Evolutionary conservation across 2,113 vertebrate genomes (phyloP), one percentile per base, ranked within the genome.

Genomic region (Caranx melampygus): DNA sequence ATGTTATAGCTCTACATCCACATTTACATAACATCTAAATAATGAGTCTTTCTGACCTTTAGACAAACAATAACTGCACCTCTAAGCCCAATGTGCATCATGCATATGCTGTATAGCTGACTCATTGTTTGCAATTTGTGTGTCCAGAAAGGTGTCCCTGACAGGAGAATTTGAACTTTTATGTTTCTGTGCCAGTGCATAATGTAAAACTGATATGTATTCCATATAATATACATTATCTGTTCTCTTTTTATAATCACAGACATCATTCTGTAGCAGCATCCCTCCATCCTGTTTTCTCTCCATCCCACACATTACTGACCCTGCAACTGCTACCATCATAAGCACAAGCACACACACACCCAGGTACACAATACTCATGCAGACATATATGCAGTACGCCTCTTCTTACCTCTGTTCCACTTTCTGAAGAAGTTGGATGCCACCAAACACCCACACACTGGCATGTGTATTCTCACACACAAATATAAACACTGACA

Each of bases 11-110:
- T 12, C 35, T 20, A 57, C 15, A 15, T 55, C 49, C 31, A 34
- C 14, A 68, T 78, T 81, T 55, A 31, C 69, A 75, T 49, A 67
- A 75, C 42, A 54, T 77, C 26, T 34, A 67, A 72, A 82, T 69
- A 18, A 69, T 72, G 47, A 79, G 65, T 45, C 51, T 63, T 60
- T 78, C 37, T 75, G 75, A 82, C 78, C 78, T 84, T 84, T 76
- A 81, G 16, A 72, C 37, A 21, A 78, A 63, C 70, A 57, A 15
- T 31, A 72, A 26, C 55, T 64, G 68, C 63, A 72, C 52, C 5
- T 42, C 5, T 59, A 40, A 63, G 71, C 57, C 18, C 15, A n/a
- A 9, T 15, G 15, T 65, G 31, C 37, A 47, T 51, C 67, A 51
- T 20, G 14, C 40, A 34, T 66, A 47, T 15, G 11, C 35, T 66